Conservation (phyloP, 2,888 invertebrate genomes). For the Prosopocoilus inquinatus region DNA sequence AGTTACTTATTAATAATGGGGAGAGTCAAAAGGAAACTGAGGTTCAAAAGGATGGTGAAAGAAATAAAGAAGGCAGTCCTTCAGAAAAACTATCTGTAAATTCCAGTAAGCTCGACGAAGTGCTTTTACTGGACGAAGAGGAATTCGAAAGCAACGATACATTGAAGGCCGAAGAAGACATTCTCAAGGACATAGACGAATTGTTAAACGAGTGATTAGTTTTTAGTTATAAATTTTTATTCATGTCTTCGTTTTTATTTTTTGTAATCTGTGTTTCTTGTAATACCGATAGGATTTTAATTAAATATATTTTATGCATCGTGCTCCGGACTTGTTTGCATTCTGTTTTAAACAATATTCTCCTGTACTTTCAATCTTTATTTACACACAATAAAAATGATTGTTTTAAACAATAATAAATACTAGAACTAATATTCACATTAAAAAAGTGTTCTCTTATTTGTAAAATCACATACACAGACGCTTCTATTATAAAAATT, state of each 20-base stretch:
- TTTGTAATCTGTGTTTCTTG: neutral
- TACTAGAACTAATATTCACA: conserved; percentile 44
- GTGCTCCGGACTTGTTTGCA: neutral
- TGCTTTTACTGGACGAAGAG: conserved; percentile 42
- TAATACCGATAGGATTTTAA: neutral
- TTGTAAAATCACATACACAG: conserved; percentile 46
- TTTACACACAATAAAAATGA: conserved; percentile 47
- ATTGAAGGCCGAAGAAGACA: conserved; percentile 46
- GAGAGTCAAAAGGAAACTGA: conserved; percentile 12
- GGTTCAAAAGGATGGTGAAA: conserved; percentile 12
- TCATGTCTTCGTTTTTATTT: conserved; percentile 5
- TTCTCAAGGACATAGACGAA: conserved; percentile 50
- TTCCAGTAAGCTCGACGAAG: conserved; percentile 39
- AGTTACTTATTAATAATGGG: conserved; percentile 5
- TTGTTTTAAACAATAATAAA: conserved; percentile 40
- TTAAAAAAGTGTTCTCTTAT: conserved; percentile 37
- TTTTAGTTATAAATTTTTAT: conserved; percentile 5
- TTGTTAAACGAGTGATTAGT: conserved; percentile 42
- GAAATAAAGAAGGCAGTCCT: conserved; percentile 3
- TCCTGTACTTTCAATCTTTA: conserved; percentile 32
- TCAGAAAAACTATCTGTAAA: conserved; percentile 9
- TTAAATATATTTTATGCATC: neutral
- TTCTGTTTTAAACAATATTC: conserved; percentile 11
- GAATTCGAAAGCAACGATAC: conserved; percentile 39
- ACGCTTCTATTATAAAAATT: conserved; percentile 8